Percentiles rank a stretch among this genome's conserved stretches.
phyloP scores from a whole-genome alignment of 2,797 vertebrate species.

The Labroides dimidiatus region DNA sequence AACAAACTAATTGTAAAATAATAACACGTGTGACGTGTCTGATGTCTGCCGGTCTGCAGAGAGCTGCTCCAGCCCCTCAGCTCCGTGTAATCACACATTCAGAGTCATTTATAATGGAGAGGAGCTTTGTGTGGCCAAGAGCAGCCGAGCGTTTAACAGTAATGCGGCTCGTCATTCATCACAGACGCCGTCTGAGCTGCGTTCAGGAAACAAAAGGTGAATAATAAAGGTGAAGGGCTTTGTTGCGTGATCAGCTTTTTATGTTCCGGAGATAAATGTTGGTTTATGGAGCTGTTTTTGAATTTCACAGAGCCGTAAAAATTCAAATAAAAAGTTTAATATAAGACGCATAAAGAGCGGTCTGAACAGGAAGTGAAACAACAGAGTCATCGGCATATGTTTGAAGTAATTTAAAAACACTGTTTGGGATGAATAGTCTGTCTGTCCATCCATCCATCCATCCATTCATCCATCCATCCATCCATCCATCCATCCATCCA shows the following conservation, averaged over 20 bases:
- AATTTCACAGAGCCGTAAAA: too few relatives aligned
- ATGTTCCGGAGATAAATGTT: constrained; percentile 6
- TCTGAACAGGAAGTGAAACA: too few relatives aligned
- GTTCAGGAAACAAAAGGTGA: constrained; percentile 10
- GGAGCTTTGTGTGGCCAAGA: not conserved
- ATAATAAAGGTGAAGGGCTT: constrained; percentile 20
- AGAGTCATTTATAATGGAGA: constrained; percentile 14
- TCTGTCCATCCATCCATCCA: too few relatives aligned
- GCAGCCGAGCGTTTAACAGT: not conserved
- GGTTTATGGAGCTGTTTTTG: too few relatives aligned
- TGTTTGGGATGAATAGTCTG: too few relatives aligned
- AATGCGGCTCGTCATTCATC: constrained; percentile 23
- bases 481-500: too few relatives aligned
- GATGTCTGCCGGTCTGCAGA: constrained; percentile 11
- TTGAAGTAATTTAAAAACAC: too few relatives aligned
- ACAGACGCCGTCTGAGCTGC: not conserved
- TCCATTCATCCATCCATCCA: too few relatives aligned
- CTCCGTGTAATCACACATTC: constrained; percentile 24
- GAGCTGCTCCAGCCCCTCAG: too few relatives aligned
- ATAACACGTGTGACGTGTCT: constrained; percentile 36
- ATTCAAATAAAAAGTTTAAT: too few relatives aligned
- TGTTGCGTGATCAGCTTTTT: constrained; percentile 4
- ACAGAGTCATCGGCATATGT: too few relatives aligned
- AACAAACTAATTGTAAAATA: constrained; percentile 61
- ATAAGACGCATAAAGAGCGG: too few relatives aligned